Base-by-base conservation (phyloP, 2,113 vertebrate species). In the Girardinichthys multiradiatus region DNA sequence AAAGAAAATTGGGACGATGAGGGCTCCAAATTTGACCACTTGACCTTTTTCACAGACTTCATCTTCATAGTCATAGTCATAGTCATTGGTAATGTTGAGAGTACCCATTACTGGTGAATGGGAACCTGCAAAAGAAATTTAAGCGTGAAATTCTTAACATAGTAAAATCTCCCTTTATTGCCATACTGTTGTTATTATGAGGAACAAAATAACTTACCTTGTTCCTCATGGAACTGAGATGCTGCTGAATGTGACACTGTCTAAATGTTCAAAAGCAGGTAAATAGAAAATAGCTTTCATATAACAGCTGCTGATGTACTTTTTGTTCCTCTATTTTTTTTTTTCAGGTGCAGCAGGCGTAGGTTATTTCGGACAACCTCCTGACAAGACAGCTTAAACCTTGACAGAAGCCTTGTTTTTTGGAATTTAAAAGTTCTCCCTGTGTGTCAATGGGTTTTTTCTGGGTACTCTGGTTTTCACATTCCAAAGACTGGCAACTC, bases 1-100 rank as follows among this genome's bases (percentile, higher is more conserved):
- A 80, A 96, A 96, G 68, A 96, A 89, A 61, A 95, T 19, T 0
- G 93, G 91, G 30, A 91, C 87, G 13, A 75, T 72, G 27, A 93
- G 58, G 57, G 88, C 86, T 51, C 92, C 91, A 64, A 96, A 84
- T 27, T 0, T 14, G 31, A 87, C 87, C 39, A 93, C 74, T 1
- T 35, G 0, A 0, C 26, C 67, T 64, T 91, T 96, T 28, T 95
- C 88, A 15, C 97, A 98, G 68, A 91, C 15, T 73, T 87, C 72
- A 51, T 89, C 82, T 0, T 4, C 33, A 27, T 77, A 63, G 11
- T 77, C 0, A 1, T 0, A 0, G 2, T 33, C 1, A n/a, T 85
- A 62, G 4, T 37, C 27, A 0, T 0, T 0, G 10, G 4, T 83
- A 1, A 60, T 0, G 28, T 71, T 81, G 0, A 2, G 35, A 45